These are phyloP conservation scores for Crypturellus undulatus DNA, from an alignment of 2,113 vertebrate genomes.

Conservation along the genomic window DNA sequence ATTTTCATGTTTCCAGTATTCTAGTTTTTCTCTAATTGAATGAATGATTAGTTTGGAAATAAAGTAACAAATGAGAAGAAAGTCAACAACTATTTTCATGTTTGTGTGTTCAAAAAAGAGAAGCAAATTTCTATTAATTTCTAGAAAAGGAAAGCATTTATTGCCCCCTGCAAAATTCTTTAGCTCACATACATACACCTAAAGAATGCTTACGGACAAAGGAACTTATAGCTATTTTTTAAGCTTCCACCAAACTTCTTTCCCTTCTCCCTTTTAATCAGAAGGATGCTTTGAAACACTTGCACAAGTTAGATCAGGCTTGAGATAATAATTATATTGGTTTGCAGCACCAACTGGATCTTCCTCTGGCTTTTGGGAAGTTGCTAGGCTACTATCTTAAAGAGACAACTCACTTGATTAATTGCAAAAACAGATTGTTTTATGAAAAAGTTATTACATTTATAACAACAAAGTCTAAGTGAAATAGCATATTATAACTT, in stretches of 20 bases:
- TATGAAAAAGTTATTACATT: conserved; percentile 73
- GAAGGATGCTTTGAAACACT: conserved; percentile 65
- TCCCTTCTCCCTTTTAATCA: conserved; percentile 21
- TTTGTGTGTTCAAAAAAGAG: not conserved
- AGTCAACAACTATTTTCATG: not conserved
- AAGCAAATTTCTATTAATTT: not conserved
- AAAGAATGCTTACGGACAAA: not conserved
- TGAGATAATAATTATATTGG: conserved; percentile 63
- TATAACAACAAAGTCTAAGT: conserved; percentile 66
- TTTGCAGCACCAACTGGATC: conserved; percentile 62
- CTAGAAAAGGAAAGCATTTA: not conserved
- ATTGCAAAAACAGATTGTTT: conserved; percentile 75
- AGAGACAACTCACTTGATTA: conserved; percentile 80
- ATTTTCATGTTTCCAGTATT: not conserved
- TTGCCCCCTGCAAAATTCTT: not conserved
- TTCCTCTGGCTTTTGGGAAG: conserved; percentile 55
- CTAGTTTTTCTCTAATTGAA: not conserved
- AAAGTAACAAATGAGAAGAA: not conserved
- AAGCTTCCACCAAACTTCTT: not conserved
- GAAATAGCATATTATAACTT: conserved; percentile 68
- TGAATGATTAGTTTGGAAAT: not conserved
- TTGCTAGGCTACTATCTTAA: conserved; percentile 82
- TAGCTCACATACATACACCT: not conserved
- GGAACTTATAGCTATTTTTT: not conserved
- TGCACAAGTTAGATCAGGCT: conserved; percentile 45